Percentiles rank a stretch among this genome's conserved stretches.
Evolutionary conservation across 2,113 vertebrate species (phyloP).

Genomic region (Phaethon lepturus): DNA sequence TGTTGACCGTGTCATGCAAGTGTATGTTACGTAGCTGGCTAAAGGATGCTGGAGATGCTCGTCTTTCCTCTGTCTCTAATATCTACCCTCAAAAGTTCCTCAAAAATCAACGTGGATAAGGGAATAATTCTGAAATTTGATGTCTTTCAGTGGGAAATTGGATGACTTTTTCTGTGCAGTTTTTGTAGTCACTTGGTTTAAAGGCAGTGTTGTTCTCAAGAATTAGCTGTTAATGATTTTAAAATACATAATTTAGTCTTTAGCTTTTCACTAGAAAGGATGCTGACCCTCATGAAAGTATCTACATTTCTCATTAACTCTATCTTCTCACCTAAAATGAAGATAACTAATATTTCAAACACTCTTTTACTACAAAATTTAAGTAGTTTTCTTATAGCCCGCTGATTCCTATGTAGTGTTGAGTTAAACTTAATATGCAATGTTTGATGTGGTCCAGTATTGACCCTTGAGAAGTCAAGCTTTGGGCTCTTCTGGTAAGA

Average conservation of each 20-base stretch:
- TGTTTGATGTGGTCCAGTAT: not conserved
- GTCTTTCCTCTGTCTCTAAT: not conserved
- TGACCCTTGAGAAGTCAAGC: not conserved
- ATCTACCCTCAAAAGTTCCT: not conserved
- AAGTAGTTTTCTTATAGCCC: not conserved
- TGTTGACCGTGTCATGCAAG: not conserved
- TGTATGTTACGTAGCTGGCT: not conserved
- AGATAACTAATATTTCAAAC: not conserved
- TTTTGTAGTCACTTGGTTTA: not conserved
- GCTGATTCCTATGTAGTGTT: not conserved
- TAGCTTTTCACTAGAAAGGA: not conserved
- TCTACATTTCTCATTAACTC: not conserved
- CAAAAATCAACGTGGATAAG: not conserved
- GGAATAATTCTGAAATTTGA: not conserved
- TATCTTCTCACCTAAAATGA: not conserved
- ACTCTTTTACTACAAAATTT: not conserved
- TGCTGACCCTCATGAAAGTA: not conserved
- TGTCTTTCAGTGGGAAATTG: not conserved
- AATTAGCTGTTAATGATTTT: not conserved
- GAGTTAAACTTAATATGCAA: not conserved
- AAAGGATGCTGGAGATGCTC: not conserved
- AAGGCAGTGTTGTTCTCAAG: not conserved
- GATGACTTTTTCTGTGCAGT: not conserved
- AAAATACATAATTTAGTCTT: not conserved
- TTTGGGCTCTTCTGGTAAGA: not conserved